Base-by-base conservation (phyloP, 2,888 invertebrate genomes). In the Tetrapedia diversipes region DNA sequence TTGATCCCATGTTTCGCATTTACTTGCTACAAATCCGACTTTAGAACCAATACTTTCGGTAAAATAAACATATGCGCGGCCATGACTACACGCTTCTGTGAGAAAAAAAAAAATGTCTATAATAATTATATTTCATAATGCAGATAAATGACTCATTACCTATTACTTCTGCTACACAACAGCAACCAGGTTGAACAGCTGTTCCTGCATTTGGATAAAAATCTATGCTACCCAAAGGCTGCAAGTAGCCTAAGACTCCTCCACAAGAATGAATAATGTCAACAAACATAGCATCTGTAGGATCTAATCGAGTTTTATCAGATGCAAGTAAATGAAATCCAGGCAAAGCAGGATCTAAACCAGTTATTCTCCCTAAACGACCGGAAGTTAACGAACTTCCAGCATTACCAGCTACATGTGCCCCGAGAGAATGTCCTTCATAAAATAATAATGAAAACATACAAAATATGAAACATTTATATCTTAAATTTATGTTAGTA, bases 41-140 rank as follows among this genome's bases (percentile, higher is more conserved):
- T 89, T 88, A 0, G 89, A 90, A 60, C 86, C 89, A 19, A 93
- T 90, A 32, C 93, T 93, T 84, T 93, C 93, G 10, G 92, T 92
- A 74, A 92, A 93, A 82, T 92, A 93, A 11, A 86, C 73, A 19
- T 92, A 92, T 0, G 93, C 90, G 77, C 93, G 89, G 22, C 91
- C 92, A 77, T 93, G 93, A 77, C 92, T 92, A 76, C 93, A 93
- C 61, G 92, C 93, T 82, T 92, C 93, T 93, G 81, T 0, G 77
- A 24, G 7, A 37, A 10, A 29, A 64, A n/a, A 7, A 22, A 11
- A 14, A n/a, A 47, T 19, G 19, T 34, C 41, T 34, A 11, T 41
- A 14, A 11, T 56, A 16, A 0, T 24, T 16, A 16, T 19, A 16
- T 41, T 10, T 11, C 2, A 43, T 14, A 47, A 60, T 22, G 1